Base-by-base conservation (phyloP, 1,140 invertebrate species). In the Cyphomyrmex costatus region DNA sequence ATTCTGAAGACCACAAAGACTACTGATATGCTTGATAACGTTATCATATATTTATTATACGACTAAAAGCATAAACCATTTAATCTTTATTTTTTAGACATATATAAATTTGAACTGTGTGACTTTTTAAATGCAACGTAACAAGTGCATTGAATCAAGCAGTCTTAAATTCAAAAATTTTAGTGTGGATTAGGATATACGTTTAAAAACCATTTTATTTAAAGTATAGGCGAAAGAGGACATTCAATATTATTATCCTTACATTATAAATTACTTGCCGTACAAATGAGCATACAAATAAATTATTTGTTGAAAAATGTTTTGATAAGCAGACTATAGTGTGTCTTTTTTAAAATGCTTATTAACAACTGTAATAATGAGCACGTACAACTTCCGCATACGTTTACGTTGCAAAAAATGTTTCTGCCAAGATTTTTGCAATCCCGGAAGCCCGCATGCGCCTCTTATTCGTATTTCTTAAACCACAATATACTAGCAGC, bases 11-110 rank as follows among this genome's bases (percentile, higher is more conserved):
- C n/a, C 0, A 2, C n/a, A 60, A 21, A 63, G n/a, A 66, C 42
- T 42, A 56, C 33, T 60, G 33, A 60, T 61, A 61, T 14, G n/a
- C 8, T 74, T 51, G 53, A 84, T 63, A 84, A 42, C 24, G 21
- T 77, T 84, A 84, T 84, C 56, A 16, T 19, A 16, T 36, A 42
- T 4, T 58, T 42, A 33, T 65, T 77, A 2, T 14, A 7, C 2
- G 0, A 84, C 5, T 3, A 27, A 71, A 63, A 2, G 33, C 7
- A 19, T 65, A 33, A 79, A 53, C 51, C 8, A 14, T 42, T 16
- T 73, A 42, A 61, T 36, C 12, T 49, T 16, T 0, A 8, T 46
- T 78, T 78, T 46, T 53, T 36, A 10, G 19, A 78, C 12, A 65
- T 30, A 33, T 27, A 1, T 49, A 65, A 51, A 14, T 78, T 63